Evolutionary conservation across 2,888 invertebrate genomes (phyloP).

Genomic region (Lasioglossum morio): DNA sequence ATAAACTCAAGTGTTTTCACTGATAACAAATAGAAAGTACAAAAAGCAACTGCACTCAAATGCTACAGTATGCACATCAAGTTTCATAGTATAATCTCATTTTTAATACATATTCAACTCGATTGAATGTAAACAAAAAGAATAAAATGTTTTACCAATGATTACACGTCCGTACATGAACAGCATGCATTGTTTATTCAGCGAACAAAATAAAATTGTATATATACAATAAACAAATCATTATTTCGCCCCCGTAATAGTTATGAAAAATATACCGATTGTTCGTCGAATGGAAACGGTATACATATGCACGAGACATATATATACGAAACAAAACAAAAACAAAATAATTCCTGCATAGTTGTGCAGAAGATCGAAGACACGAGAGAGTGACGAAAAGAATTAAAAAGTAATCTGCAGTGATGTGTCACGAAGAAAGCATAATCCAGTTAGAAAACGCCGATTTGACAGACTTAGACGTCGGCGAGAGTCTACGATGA

Average conservation of each 20-base stretch:
- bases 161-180: neutral
- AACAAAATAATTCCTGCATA: neutral
- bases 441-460: slow-evolving; percentile 57
- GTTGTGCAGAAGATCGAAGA: neutral
- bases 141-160: neutral
- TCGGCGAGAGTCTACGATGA: slow-evolving; percentile 41
- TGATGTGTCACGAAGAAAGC: slow-evolving; percentile 60
- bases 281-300: neutral
- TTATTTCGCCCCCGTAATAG: neutral
- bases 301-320: neutral
- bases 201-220: neutral
- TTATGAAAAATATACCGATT: neutral
- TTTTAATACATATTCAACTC: neutral
- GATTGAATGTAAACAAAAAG: neutral
- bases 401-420: slow-evolving; percentile 23
- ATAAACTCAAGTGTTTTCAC: slow-evolving; percentile 19
- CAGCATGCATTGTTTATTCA: neutral
- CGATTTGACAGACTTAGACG: slow-evolving; percentile 36
- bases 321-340: neutral
- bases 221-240: neutral
- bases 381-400: neutral
- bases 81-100: neutral
- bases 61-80: neutral
- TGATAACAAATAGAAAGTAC: slow-evolving; percentile 1
- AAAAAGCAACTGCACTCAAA: neutral